phyloP scores from a whole-genome alignment of 2,797 vertebrate genomes.

The Melanogrammus aeglefinus region DNA sequence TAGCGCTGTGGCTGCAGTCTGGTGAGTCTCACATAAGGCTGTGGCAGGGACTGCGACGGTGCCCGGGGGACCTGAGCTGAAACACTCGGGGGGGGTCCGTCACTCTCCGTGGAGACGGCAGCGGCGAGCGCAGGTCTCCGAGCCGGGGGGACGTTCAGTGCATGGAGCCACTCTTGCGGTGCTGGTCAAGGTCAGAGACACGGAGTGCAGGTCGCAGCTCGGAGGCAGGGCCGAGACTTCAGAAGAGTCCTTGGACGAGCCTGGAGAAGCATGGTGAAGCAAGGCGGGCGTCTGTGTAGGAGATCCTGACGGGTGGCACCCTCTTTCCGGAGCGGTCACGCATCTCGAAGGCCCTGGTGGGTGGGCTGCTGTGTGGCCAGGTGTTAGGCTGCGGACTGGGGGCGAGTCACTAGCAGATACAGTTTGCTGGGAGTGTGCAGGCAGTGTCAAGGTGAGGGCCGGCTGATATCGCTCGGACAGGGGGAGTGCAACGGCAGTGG shows the following conservation, averaged over 20 bases:
- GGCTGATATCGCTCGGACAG: not conserved
- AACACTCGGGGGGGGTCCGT: conserved; percentile 27
- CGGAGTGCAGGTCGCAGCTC: too few relatives aligned
- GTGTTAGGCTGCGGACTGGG: not conserved
- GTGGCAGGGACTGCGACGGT: conserved; percentile 47
- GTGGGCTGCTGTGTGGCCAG: rapidly evolving
- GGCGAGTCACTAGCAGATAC: not conserved
- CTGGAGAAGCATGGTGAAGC: not conserved
- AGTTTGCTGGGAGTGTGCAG: not conserved
- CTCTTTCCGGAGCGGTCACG: not conserved
- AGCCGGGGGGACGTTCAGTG: not conserved
- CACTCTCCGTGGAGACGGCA: not conserved
- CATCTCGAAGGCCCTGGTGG: not conserved
- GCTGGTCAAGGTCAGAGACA: too few relatives aligned
- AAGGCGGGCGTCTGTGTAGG: not conserved
- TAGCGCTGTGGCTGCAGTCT: conserved; percentile 49
- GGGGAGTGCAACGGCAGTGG: not conserved
- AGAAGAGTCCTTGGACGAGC: not conserved
- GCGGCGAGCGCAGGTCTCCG: not conserved
- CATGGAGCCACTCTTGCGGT: not conserved
- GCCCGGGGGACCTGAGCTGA: not conserved
- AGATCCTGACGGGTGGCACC: not conserved
- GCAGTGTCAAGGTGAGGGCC: not conserved
- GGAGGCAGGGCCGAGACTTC: not conserved
- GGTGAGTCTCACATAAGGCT: conserved; percentile 61